Evolutionary conservation across 2,888 invertebrate species (phyloP).

Genomic region (Malthinus flaveolus): DNA sequence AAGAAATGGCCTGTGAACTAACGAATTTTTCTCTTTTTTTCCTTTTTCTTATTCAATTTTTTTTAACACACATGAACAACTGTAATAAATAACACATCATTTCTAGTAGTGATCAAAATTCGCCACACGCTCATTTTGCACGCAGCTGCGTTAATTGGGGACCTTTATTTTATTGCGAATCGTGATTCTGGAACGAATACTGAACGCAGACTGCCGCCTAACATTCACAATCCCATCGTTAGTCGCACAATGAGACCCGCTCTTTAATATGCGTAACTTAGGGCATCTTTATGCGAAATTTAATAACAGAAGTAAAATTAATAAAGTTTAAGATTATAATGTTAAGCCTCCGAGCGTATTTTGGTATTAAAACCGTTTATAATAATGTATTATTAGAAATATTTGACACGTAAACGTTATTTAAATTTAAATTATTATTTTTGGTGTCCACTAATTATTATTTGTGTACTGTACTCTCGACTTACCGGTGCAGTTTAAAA

Average conservation of each 20-base stretch:
- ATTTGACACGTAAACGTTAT: too few relatives aligned
- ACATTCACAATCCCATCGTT: conserved; percentile 39
- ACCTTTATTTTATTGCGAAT: conserved; percentile 45
- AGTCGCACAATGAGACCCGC: conserved; percentile 39
- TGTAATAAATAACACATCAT: conserved; percentile 27
- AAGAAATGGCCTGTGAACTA: too few relatives aligned
- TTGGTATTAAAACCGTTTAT: not conserved
- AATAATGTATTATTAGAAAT: too few relatives aligned
- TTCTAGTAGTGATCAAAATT: conserved; percentile 38
- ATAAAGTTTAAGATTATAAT: conserved; percentile 31
- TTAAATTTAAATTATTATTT: too few relatives aligned
- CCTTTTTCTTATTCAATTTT: too few relatives aligned
- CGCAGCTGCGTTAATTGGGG: conserved; percentile 47
- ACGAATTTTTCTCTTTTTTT: too few relatives aligned
- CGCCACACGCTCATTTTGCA: conserved; percentile 43
- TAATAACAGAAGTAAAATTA: conserved; percentile 41
- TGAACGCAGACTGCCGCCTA: conserved; percentile 29
- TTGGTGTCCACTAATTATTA: too few relatives aligned
- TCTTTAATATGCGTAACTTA: conserved; percentile 42
- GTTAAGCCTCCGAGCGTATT: not conserved
- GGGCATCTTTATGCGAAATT: conserved; percentile 45
- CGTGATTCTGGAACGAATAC: conserved; percentile 40
- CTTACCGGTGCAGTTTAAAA: too few relatives aligned
- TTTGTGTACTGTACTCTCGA: too few relatives aligned
- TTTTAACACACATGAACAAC: conserved; percentile 13